These are phyloP conservation scores for Apis cerana DNA, from an alignment of 1,140 invertebrate species.

Conservation along the genomic window DNA sequence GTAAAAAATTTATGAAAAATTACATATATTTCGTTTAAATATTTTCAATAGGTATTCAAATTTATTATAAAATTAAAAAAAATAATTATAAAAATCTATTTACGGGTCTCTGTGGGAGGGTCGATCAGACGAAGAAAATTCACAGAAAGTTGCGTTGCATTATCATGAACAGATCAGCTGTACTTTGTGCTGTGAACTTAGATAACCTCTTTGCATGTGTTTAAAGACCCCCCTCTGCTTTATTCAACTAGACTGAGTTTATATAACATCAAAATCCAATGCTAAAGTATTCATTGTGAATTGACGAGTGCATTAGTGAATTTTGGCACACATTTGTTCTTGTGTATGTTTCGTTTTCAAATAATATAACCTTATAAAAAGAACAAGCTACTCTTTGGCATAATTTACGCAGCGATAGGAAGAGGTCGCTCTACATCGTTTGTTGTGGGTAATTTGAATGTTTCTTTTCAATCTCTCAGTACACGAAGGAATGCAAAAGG, in stretches of 20 bases:
- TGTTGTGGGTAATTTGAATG: conserved; percentile 69
- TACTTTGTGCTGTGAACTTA: conserved; percentile 74
- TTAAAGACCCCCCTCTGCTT: conserved; percentile 20
- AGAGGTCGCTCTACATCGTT: conserved; percentile 2
- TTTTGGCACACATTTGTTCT: not conserved
- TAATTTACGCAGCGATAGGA: not conserved
- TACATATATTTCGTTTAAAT: not conserved
- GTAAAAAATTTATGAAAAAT: too few relatives aligned
- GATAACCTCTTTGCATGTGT: conserved; percentile 72
- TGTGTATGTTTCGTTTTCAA: not conserved
- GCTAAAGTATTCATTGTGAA: conserved; percentile 30
- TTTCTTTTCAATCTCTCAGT: conserved; percentile 82
- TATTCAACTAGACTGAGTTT: conserved; percentile 12
- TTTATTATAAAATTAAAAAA: not conserved
- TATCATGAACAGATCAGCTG: conserved; percentile 73
- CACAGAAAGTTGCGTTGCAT: conserved; percentile 33
- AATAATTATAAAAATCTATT: conserved; percentile 6
- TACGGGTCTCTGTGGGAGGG: conserved; percentile 13
- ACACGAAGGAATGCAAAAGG: conserved; percentile 90
- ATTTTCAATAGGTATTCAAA: not conserved
- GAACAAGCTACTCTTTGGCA: not conserved
- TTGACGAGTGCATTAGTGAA: not conserved
- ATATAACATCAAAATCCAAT: conserved; percentile 49
- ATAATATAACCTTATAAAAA: not conserved
- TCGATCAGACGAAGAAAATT: not conserved